Percentiles rank a stretch among this genome's conserved stretches.
These are phyloP conservation scores for Syngnathus scovelli DNA, from an alignment of 2,113 vertebrate species.

Conservation along the genomic window DNA sequence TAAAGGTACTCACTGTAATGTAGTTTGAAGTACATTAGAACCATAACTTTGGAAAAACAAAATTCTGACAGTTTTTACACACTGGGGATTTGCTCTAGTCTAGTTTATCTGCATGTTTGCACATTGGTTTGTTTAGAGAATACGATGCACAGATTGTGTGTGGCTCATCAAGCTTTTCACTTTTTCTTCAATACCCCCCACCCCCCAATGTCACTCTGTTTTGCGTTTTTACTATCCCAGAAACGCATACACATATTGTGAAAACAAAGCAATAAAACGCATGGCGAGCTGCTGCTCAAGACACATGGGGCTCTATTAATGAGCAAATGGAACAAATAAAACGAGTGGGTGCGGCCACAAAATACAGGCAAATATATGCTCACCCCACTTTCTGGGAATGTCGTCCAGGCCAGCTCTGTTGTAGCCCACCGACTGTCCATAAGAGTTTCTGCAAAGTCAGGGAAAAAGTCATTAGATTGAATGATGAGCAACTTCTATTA, in stretches of 20 bases:
- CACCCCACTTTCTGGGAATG: constrained; percentile 96
- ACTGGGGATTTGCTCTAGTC: constrained; percentile 21
- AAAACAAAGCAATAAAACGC: constrained; percentile 69
- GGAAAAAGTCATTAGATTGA: constrained; percentile 33
- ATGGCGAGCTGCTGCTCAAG: constrained; percentile 51
- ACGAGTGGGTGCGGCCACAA: neutral
- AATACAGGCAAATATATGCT: constrained; percentile 58
- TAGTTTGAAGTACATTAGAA: constrained; percentile 2
- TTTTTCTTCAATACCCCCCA: constrained; percentile 12
- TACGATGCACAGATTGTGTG: constrained; percentile 1
- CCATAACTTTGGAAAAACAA: constrained; percentile 17
- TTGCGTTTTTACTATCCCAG: constrained; percentile 46
- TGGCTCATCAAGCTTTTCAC: constrained; percentile 11
- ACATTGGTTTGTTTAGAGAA: constrained; percentile 20
- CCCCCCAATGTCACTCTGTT: constrained; percentile 37
- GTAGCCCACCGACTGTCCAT: constrained; percentile 98
- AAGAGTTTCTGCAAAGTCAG: constrained; percentile 84
- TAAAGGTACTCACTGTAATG: neutral
- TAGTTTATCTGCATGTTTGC: constrained; percentile 12
- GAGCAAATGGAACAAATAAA: constrained; percentile 62
- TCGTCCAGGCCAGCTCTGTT: constrained; percentile 94
- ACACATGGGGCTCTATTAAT: constrained; percentile 59
- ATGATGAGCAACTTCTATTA: neutral
- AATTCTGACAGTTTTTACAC: constrained; percentile 24
- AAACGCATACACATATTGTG: constrained; percentile 55